Percentiles rank a stretch among this genome's conserved stretches.
Conservation (phyloP, 2,113 vertebrate species). For the Loxodonta africana region DNA sequence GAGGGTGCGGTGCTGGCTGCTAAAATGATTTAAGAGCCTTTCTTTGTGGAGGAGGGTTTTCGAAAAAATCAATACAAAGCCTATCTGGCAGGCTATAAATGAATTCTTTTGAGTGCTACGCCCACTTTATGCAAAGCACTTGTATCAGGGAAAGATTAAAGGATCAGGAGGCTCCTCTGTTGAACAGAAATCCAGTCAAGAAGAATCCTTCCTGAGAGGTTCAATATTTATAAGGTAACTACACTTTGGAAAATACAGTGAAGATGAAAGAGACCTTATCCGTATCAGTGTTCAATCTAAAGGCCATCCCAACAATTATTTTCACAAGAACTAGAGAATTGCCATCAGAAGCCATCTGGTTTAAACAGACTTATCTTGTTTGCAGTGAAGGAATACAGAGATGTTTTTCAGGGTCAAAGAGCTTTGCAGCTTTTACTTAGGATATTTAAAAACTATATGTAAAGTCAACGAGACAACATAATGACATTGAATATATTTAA, state of each 20-base stretch:
- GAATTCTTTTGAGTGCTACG: constrained; percentile 71
- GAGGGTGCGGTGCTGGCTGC: neutral
- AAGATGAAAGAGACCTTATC: constrained; percentile 64
- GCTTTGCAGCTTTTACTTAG: constrained; percentile 25
- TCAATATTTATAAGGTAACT: constrained; percentile 54
- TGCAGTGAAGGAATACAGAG: neutral
- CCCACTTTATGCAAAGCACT: constrained; percentile 79
- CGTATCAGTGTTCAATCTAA: constrained; percentile 22
- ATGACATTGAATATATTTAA: neutral
- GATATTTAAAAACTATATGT: constrained; percentile 23
- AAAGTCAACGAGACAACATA: neutral
- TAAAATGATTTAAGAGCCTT: constrained; percentile 43
- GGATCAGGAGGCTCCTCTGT: constrained; percentile 66
- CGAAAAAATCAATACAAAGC: constrained; percentile 68
- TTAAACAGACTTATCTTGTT: constrained; percentile 72
- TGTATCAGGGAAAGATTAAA: constrained; percentile 70
- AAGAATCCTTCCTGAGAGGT: constrained; percentile 52
- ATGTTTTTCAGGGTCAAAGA: constrained; percentile 41
- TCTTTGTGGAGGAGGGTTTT: constrained; percentile 61
- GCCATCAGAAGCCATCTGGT: constrained; percentile 11
- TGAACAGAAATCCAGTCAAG: constrained; percentile 64
- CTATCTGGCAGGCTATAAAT: constrained; percentile 78
- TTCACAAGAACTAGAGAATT: constrained; percentile 9
- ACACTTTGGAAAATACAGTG: constrained; percentile 54
- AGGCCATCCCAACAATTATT: constrained; percentile 39